Evolutionary conservation across 1,140 invertebrate species (phyloP), one percentile per base, ranked within the genome.

Genomic region (Cheumatopsyche charites): DNA sequence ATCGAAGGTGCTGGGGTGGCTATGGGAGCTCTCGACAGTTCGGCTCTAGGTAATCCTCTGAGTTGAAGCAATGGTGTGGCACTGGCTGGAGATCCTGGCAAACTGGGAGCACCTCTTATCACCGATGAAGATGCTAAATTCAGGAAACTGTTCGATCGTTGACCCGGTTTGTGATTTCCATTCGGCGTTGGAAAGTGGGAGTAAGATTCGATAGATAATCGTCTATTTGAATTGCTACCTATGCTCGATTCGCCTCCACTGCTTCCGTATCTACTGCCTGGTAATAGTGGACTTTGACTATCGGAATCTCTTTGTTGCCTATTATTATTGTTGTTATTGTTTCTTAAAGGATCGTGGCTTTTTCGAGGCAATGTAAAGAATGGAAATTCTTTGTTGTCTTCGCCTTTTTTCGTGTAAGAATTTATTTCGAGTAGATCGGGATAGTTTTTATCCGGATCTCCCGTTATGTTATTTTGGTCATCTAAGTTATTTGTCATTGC

Each of bases 361-460:
- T 86, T 86, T 41, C 86, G 78, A 0, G 89, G 88, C 70, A 90
- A 82, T 13, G 89, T 90, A 77, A 87, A 89, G 78, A 89, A 87
- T 17, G 80, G 79, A 47, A 83, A 79, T 49, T 74, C 71, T 47
- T 73, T 71, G 12, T 47, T 62, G n/a, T 72, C 58, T 1, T 68
- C 80, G 79, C 79, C 73, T 61, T 78, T 78, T 15, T 77, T 77
- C 70, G 81, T 81, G 45, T 87, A 82, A 71, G 86, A 86, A 76
- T 86, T 87, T 76, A 88, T 86, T 79, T 89, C 89, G 76, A 91
- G 82, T 12, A 90, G 83, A 77, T 91, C 90, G 0, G 90, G 90
- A 72, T 88, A 90, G 78, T 87, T 88, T 74, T 85, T 86, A 73
- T 89, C 87, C 77, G 86, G 84, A 78, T 89, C 84, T 61, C 79